phyloP scores from a whole-genome alignment of 2,797 vertebrate genomes.

The Graptemys geographica region DNA sequence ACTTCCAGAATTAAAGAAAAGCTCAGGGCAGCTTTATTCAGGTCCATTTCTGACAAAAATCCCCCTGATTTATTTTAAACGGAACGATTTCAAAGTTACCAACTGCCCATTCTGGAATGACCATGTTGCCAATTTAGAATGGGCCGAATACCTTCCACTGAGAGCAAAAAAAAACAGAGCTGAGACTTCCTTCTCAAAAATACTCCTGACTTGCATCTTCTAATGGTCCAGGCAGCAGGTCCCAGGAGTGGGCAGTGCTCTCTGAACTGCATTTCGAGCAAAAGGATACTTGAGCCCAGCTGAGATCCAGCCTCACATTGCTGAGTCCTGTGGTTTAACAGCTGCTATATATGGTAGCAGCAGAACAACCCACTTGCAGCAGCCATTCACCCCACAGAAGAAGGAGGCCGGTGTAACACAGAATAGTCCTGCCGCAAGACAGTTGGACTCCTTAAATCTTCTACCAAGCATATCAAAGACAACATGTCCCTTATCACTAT shows the following conservation, averaged over 20 bases:
- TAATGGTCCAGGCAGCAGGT: neutral
- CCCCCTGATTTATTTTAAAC: neutral
- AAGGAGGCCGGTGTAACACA: too few species aligned
- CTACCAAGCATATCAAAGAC: neutral
- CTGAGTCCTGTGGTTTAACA: neutral
- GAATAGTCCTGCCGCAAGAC: neutral
- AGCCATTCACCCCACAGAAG: neutral
- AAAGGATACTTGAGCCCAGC: neutral
- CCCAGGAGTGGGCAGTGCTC: neutral
- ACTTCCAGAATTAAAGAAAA: neutral
- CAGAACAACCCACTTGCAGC: neutral
- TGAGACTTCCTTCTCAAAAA: neutral
- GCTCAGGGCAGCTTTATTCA: neutral
- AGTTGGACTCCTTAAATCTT: neutral
- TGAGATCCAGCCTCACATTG: neutral
- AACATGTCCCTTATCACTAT: neutral
- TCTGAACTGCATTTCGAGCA: conserved; percentile 13
- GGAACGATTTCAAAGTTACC: neutral
- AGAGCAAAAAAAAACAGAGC: neutral
- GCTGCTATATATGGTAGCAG: too few species aligned
- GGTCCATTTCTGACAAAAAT: neutral
- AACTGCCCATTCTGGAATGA: conserved; percentile 5
- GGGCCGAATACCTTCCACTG: conserved; percentile 1
- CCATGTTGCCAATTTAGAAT: neutral
- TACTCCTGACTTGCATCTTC: neutral